Evolutionary conservation across 2,113 vertebrate genomes (phyloP), one percentile per base, ranked within the genome.

Genomic region (Furnarius figulus): DNA sequence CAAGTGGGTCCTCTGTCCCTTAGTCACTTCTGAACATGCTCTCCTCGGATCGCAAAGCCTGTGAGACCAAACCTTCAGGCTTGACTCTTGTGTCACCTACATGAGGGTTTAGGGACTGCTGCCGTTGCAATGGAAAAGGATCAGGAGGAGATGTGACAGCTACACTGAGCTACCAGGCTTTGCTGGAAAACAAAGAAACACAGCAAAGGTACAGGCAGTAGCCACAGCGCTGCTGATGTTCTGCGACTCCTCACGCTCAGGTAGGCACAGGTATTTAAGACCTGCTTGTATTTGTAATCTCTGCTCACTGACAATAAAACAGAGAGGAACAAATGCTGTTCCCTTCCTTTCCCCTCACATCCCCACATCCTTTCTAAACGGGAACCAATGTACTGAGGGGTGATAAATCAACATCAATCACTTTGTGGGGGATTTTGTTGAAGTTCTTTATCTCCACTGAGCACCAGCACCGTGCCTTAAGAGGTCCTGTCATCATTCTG

Each of bases 151-250:
- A 84, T 2, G 5, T 30, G 76, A 25, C 44, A 87, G 39, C 35
- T 24, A 40, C 68, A 53, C 7, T 3, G 5, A 75, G 6, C 39
- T 4, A 9, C 19, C 58, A 58, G 63, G 53, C 76, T 81, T n/a
- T 67, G 72, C 63, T 84, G 85, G 67, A 19, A 66, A 66, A 15
- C 39, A 25, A 22, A 8, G 14, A 31, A 39, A 10, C 37, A 6
- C 3, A 0, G 52, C 0, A 0, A 61, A 72, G 68, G 22, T 8
- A 27, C 14, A 52, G 10, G 10, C 30, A n/a, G 62, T 35, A 81
- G 4, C 20, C 67, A 22, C 8, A 0, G 79, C 1, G 1, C 73
- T 20, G 67, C 35, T 1, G 39, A 49, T 2, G 5, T 19, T 58
- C 47, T 61, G 40, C 56, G 40, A 15, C 61, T 73, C 85, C 2